Evolutionary conservation across 1,140 invertebrate species (phyloP).

Genomic region (Pseudomyrmex sp.): DNA sequence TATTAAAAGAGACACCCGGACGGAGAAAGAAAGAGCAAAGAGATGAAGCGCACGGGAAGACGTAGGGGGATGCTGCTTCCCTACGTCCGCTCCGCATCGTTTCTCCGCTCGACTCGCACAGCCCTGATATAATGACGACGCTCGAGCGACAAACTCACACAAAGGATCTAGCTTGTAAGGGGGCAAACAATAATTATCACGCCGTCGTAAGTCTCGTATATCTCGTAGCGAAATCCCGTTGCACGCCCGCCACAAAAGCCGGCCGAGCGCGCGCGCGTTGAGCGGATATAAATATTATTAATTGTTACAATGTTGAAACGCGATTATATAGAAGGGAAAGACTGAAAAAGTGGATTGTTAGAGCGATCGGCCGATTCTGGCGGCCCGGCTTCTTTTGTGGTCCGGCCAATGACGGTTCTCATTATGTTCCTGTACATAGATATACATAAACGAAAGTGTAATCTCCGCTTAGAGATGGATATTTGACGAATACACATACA

Average conservation of each 20-base stretch:
- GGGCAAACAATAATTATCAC: constrained; percentile 71
- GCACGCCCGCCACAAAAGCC: constrained; percentile 60
- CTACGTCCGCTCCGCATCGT: background rate
- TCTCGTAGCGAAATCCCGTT: constrained; percentile 65
- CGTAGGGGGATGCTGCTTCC: no score
- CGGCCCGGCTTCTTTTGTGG: constrained; percentile 50
- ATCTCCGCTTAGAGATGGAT: constrained; percentile 57
- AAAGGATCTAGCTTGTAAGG: constrained; percentile 58
- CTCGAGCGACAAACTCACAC: constrained; percentile 56
- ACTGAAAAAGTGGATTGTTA: constrained; percentile 42
- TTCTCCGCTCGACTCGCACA: constrained; percentile 32
- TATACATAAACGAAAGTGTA: constrained; percentile 70
- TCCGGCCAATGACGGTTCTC: constrained; percentile 36
- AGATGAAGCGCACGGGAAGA: no score
- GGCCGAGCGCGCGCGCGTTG: constrained; percentile 21
- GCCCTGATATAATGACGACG: constrained; percentile 47
- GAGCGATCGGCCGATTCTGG: constrained; percentile 11
- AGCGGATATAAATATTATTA: constrained; percentile 26
- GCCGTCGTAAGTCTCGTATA: constrained; percentile 67
- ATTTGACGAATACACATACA: constrained; percentile 9
- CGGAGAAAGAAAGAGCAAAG: background rate
- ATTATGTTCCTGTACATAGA: constrained; percentile 70
- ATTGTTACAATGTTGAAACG: constrained; percentile 63
- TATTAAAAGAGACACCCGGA: background rate
- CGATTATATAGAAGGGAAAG: constrained; percentile 15